A percentile compares a stretch with the other conserved stretches of the same genome.
Conservation (phyloP, 2,113 vertebrate species). For the Puntigrus tetrazona region DNA sequence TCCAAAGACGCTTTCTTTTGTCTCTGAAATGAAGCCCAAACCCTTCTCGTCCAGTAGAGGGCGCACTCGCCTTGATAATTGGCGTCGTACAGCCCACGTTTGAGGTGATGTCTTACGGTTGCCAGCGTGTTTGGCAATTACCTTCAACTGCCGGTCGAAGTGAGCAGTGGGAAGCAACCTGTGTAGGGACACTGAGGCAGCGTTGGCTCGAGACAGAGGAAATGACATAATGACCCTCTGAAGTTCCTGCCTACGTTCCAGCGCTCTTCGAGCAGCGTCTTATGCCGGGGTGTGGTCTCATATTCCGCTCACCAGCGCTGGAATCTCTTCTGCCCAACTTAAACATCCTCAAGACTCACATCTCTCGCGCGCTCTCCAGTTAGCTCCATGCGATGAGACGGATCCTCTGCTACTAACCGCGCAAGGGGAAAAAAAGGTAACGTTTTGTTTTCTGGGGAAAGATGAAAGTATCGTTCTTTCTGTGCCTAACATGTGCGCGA, state of each 20-base stretch:
- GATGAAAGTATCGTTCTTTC: background rate
- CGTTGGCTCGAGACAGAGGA: background rate
- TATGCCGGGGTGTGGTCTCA: slow-evolving; percentile 26
- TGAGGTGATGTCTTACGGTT: background rate
- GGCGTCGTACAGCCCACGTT: background rate
- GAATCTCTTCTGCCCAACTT: background rate
- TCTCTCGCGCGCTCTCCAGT: background rate
- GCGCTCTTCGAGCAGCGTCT: slow-evolving; percentile 5
- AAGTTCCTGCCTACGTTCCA: slow-evolving; percentile 22
- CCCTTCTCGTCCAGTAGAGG: background rate
- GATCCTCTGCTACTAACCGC: background rate
- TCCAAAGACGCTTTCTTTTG: background rate
- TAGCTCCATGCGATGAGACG: slow-evolving; percentile 3
- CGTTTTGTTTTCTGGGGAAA: background rate
- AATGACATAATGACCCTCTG: slow-evolving; percentile 21
- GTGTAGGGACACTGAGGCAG: background rate
- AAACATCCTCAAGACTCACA: background rate
- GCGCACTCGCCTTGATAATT: background rate
- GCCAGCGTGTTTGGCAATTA: background rate
- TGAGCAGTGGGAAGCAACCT: background rate
- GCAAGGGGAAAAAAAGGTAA: slow-evolving; percentile 26
- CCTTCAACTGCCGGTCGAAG: background rate
- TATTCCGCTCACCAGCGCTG: background rate
- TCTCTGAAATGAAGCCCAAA: background rate
- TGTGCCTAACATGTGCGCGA: background rate